Evolutionary conservation across 2,113 vertebrate genomes (phyloP), one percentile per base, ranked within the genome.

Genomic region (Apteryx owenii): DNA sequence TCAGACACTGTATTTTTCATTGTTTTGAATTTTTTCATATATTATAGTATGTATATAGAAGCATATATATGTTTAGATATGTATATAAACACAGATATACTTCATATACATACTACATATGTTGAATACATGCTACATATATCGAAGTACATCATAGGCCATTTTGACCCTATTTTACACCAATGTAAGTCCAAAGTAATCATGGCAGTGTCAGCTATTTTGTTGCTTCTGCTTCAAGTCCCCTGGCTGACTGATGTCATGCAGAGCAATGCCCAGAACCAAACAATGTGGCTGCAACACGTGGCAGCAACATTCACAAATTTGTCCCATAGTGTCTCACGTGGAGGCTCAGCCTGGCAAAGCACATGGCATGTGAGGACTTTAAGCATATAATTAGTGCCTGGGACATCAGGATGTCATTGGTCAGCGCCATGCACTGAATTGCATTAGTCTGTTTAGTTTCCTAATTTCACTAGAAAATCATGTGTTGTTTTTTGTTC

Each of bases 401-500:
- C 81, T 93, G 36, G 95, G 95, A 95, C 81, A 85, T 97, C 95
- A 96, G 71, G 33, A 40, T 11, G 0, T 54, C 94, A 73, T 53
- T 72, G 81, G 73, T 87, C 70, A 91, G 40, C 77, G 46, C 71
- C 20, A 4, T 22, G 75, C 62, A 44, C 0, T 40, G 44, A 94
- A 89, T 20, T 62, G 60, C 66, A 21, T 4, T 12, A 73, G 50
- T 60, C 79, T 78, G 51, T 38, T 95, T 81, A 71, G 87, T 89
- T 85, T 83, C 94, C 87, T 71, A 83, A 85, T 69, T 84, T 84
- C 42, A 78, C 54, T 2, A 85, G 71, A 95, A 61, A 95, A 68
- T 78, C 78, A 29, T 23, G 58, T 70, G 33, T 92, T 96, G 94
- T 77, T 83, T 95, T 97, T 90, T 91, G 71, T 95, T 86, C 88